Evolutionary conservation across 2,113 vertebrate species (phyloP).

Genomic region (Amblyopsis rosae): DNA sequence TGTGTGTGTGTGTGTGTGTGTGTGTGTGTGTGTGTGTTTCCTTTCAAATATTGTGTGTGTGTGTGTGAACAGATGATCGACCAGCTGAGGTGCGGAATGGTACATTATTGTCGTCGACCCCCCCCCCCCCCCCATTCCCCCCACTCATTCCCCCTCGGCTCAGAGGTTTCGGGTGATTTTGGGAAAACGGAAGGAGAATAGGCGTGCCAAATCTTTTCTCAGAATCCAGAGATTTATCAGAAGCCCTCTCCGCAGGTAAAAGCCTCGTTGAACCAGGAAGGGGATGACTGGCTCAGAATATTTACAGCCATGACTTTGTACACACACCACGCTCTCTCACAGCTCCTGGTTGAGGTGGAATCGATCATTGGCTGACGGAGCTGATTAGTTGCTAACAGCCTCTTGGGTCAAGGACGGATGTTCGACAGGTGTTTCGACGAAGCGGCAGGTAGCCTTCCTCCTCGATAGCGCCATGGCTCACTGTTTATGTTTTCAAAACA

Average conservation of each 20-base stretch:
- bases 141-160: conserved; percentile 26
- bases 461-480: too few relatives aligned
- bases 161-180: conserved; percentile 50
- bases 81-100: conserved; percentile 36
- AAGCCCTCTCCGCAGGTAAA: too few relatives aligned
- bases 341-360: background rate
- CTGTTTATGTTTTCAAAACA: too few relatives aligned
- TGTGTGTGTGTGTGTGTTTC: conserved; percentile 3
- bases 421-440: too few relatives aligned
- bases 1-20: conserved; percentile 14
- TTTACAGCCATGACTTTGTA: conserved; percentile 9
- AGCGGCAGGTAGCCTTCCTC: too few relatives aligned
- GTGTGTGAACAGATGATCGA: conserved; percentile 39
- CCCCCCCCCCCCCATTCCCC: background rate
- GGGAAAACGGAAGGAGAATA: conserved; percentile 40
- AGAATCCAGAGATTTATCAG: conserved; percentile 43
- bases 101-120: conserved; percentile 38
- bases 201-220: conserved; percentile 38
- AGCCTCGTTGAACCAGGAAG: background rate
- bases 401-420: too few relatives aligned
- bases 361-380: background rate
- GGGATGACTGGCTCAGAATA: conserved; percentile 30
- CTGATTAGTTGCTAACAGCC: background rate
- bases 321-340: background rate
- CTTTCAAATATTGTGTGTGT: conserved; percentile 10